phyloP scores from a whole-genome alignment of 2,888 invertebrate genomes.

The Adela reaumurella region DNA sequence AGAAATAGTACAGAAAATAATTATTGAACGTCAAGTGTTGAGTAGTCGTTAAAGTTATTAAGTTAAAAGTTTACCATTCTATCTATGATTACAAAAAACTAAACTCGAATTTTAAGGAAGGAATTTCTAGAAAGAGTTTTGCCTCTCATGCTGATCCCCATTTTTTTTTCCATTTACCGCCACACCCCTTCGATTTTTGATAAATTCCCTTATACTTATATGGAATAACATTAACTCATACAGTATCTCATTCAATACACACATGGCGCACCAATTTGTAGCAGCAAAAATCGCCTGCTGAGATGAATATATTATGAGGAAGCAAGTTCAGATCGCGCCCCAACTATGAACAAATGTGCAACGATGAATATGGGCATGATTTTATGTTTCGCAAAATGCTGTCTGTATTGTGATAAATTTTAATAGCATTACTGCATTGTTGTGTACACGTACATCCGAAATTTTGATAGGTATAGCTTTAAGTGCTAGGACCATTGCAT shows the following conservation, averaged over 20 bases:
- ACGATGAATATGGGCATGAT: background rate
- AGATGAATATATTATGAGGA: slow-evolving; percentile 34
- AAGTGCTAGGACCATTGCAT: too few species aligned
- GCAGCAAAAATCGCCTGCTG: slow-evolving; percentile 40
- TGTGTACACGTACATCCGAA: too few species aligned
- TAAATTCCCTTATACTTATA: slow-evolving; percentile 50
- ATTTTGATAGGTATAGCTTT: too few species aligned
- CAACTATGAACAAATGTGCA: background rate
- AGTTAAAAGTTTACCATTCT: too few species aligned
- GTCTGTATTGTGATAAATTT: background rate
- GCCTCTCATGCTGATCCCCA: too few species aligned
- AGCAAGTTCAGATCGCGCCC: slow-evolving; percentile 3
- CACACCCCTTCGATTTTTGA: slow-evolving; percentile 55
- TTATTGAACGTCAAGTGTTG: too few species aligned
- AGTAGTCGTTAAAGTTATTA: too few species aligned
- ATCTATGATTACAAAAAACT: too few species aligned
- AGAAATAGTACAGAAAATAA: too few species aligned
- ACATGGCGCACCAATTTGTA: slow-evolving; percentile 40
- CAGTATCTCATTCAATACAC: background rate
- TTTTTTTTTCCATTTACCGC: slow-evolving; percentile 21
- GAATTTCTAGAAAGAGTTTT: too few species aligned
- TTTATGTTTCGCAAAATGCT: background rate
- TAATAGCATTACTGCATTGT: too few species aligned
- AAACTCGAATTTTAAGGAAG: too few species aligned
- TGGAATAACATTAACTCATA: slow-evolving; percentile 31